Conservation (phyloP, 2,797 vertebrate genomes). For the Enteromius afrohamiltoni region DNA sequence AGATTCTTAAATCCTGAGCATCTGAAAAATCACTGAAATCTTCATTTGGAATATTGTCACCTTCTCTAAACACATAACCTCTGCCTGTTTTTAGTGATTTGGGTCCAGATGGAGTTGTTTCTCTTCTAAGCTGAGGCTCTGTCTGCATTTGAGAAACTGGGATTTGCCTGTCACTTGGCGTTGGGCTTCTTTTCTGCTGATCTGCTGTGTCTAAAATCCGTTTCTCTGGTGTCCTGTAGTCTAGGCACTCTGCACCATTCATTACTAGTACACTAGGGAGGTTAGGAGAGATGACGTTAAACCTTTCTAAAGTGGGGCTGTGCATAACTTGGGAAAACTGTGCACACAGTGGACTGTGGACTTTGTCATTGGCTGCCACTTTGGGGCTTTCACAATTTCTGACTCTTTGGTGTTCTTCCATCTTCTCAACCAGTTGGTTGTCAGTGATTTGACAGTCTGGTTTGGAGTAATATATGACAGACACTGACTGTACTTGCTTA, state of each 20-base stretch:
- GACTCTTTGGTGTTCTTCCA: slow-evolving; percentile 62
- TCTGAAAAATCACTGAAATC: slow-evolving; percentile 67
- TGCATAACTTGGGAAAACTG: slow-evolving; percentile 61
- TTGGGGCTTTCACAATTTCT: slow-evolving; percentile 61
- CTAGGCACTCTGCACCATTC: slow-evolving; percentile 77
- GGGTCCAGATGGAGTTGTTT: slow-evolving; percentile 71
- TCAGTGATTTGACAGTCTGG: slow-evolving; percentile 65
- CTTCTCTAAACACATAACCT: slow-evolving; percentile 68
- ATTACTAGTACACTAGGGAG: slow-evolving; percentile 79
- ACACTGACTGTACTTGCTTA: slow-evolving; percentile 73
- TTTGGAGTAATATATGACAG: slow-evolving; percentile 79
- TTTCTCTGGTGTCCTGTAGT: slow-evolving; percentile 77
- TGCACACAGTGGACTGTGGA: slow-evolving; percentile 61
- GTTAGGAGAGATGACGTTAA: slow-evolving; percentile 61
- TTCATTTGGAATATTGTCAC: slow-evolving; percentile 60
- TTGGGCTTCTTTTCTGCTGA: slow-evolving; percentile 71
- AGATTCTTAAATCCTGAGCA: slow-evolving; percentile 74
- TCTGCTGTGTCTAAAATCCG: slow-evolving; percentile 70
- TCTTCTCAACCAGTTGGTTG: slow-evolving; percentile 60
- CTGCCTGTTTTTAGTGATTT: slow-evolving; percentile 69
- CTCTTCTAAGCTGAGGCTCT: slow-evolving; percentile 74
- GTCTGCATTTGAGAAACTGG: slow-evolving; percentile 69
- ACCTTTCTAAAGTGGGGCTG: slow-evolving; percentile 65
- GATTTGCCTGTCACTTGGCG: slow-evolving; percentile 63
- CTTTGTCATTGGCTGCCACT: slow-evolving; percentile 57